These are phyloP conservation scores for Caenorhabditis virilis DNA, from an alignment of 2,888 invertebrate genomes.

Conservation along the genomic window DNA sequence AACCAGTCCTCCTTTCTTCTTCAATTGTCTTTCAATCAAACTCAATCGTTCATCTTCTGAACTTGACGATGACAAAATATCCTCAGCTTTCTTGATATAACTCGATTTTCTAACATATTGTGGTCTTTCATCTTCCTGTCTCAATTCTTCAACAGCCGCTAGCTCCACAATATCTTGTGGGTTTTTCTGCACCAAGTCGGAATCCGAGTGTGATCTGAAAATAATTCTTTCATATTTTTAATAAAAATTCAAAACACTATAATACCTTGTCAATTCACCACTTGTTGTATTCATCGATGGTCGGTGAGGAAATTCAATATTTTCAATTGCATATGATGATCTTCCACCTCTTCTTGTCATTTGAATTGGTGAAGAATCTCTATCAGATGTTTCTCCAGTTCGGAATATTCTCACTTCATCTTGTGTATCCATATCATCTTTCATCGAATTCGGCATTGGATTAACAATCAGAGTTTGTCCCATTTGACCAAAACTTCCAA, in stretches of 20 bases:
- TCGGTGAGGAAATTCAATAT: background rate
- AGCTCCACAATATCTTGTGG: too few relatives aligned
- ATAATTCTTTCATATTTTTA: background rate
- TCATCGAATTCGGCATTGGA: constrained; percentile 25
- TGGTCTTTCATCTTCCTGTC: background rate
- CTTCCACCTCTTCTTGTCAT: constrained; percentile 4
- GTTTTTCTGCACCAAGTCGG: constrained; percentile 8
- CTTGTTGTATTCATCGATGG: background rate
- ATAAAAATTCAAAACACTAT: background rate
- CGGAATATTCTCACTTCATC: constrained; percentile 42
- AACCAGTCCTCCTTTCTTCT: constrained; percentile 35
- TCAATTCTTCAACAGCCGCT: too few relatives aligned
- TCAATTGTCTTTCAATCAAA: constrained; percentile 36
- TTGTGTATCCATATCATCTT: constrained; percentile 36
- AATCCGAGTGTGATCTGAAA: constrained; percentile 17
- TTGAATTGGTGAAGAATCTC: constrained; percentile 15
- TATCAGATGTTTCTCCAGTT: constrained; percentile 17
- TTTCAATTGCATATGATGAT: background rate
- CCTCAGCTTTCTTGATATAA: constrained; percentile 19
- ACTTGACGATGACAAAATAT: constrained; percentile 17
- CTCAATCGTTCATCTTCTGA: constrained; percentile 35
- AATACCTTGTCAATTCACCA: background rate
- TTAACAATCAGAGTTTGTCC: constrained; percentile 8
- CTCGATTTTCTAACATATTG: constrained; percentile 14
- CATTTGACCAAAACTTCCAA: constrained; percentile 1